Evolutionary conservation across 1,140 invertebrate species (phyloP).

Genomic region (Drosophila punjabiensis): DNA sequence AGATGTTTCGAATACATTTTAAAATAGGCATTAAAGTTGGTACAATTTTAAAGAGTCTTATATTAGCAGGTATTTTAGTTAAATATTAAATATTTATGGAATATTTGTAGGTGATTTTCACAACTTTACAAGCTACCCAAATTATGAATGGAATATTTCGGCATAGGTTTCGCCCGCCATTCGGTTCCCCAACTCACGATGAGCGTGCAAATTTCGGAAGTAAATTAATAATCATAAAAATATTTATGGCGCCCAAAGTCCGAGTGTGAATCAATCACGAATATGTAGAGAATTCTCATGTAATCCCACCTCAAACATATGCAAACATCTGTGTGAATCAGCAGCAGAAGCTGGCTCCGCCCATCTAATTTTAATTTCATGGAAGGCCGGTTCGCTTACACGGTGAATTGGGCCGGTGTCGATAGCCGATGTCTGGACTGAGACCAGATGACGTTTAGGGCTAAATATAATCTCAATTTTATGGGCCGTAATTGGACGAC

Average conservation of each 20-base stretch:
- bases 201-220: slow-evolving; percentile 7
- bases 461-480: slow-evolving; percentile 62
- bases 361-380: slow-evolving; percentile 32
- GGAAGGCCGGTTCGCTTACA: slow-evolving; percentile 31
- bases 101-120: not conserved
- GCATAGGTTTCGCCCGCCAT: not conserved
- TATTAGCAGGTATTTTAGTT: not conserved
- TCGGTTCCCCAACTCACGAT: slow-evolving; percentile 18
- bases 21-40: slow-evolving; percentile 1
- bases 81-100: not conserved
- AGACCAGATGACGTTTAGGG: slow-evolving; percentile 26
- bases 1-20: slow-evolving; percentile 14
- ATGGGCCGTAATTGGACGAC: slow-evolving; percentile 33
- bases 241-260: slow-evolving; percentile 22
- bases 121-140: slow-evolving; percentile 2
- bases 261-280: slow-evolving; percentile 20
- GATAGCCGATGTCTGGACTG: slow-evolving; percentile 20
- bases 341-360: not conserved
- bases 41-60: slow-evolving; percentile 6
- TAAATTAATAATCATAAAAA: slow-evolving; percentile 12
- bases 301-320: slow-evolving; percentile 24
- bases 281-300: slow-evolving; percentile 24
- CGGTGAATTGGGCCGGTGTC: slow-evolving; percentile 24
- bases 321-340: slow-evolving; percentile 38
- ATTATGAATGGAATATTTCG: not conserved